phyloP scores from a whole-genome alignment of 1,140 invertebrate species.

The Calephelis nemesis region DNA sequence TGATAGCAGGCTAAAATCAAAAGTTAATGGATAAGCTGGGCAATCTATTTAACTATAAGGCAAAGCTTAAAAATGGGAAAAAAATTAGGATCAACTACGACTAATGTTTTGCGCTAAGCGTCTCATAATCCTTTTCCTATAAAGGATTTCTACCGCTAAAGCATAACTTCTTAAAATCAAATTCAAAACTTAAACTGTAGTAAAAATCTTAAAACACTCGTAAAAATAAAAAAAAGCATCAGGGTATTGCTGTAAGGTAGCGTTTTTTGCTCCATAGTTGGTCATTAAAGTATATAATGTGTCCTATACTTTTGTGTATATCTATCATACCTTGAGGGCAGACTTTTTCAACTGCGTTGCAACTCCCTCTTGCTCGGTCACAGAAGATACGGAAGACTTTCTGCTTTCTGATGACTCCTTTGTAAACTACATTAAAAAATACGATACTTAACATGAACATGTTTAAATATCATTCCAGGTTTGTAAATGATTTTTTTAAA shows the following conservation, averaged over 20 bases:
- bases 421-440: conserved; percentile 50
- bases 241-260: conserved; percentile 24
- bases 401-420: conserved; percentile 71
- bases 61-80: not conserved
- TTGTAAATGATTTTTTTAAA: no score
- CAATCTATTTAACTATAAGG: conserved; percentile 18
- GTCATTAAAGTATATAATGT: not conserved
- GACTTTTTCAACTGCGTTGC: conserved; percentile 55
- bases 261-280: conserved; percentile 13
- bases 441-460: not conserved
- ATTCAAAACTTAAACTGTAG: conserved; percentile 9
- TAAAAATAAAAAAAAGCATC: conserved; percentile 15
- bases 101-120: conserved; percentile 24
- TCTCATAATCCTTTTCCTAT: conserved; percentile 8
- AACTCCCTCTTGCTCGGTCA: conserved; percentile 62
- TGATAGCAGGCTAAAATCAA: conserved; percentile 62
- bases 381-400: conserved; percentile 64
- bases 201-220: not conserved
- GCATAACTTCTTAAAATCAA: conserved; percentile 18
- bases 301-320: not conserved
- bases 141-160: conserved; percentile 19
- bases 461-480: not conserved
- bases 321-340: conserved; percentile 55
- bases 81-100: conserved; percentile 14
- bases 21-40: conserved; percentile 56